Evolutionary conservation across 2,888 invertebrate genomes (phyloP), one percentile per base, ranked within the genome.

Genomic region (Hypselothyrea guttata): DNA sequence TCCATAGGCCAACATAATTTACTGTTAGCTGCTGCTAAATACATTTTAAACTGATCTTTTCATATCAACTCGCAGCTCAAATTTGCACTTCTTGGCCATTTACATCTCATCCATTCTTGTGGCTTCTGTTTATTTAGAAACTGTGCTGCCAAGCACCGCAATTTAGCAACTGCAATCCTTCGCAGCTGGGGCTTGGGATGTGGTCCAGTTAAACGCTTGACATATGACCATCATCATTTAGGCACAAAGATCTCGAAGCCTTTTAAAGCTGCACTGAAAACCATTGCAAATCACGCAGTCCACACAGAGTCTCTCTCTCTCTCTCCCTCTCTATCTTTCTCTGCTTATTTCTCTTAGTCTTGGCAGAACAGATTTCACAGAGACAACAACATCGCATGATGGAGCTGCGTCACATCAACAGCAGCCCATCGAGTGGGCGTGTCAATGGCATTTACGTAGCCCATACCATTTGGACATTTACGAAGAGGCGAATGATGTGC

Each of bases 371-470:
- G 56, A 48, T 48, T 33, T 28, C 47, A 27, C 35, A 55, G 47
- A 5, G 55, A 51, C 37, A 51, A 51, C 37, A 51, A 27, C 55
- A 16, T 33, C 30, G 40, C 15, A 13, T 13, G 5, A 18, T 45
- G 15, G 16, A 16, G 27, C 35, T 35, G 35, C 53, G 30, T 11
- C 31, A 22, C 46, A 22, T 30, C 47, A 18, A 18, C 53, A 48
- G 61, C 61, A 54, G 56, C 60, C 63, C 61, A 58, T 62, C 54
- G 61, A 51, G 63, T 68, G 68, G 78, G 78, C 83, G 83, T 78
- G 83, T 60, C 78, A 69, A 60, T 72, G 64, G 60, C 82, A 82
- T 75, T 75, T 77, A 64, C 75, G 72, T 57, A 59, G 66, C 55
- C 79, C 76, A 66, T 69, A 44, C 60, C 72, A 70, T 60, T 62